phyloP scores from a whole-genome alignment of 30 jellyfish, hydroid and myxozoan genomes.

The Nemopilema nomurai region DNA sequence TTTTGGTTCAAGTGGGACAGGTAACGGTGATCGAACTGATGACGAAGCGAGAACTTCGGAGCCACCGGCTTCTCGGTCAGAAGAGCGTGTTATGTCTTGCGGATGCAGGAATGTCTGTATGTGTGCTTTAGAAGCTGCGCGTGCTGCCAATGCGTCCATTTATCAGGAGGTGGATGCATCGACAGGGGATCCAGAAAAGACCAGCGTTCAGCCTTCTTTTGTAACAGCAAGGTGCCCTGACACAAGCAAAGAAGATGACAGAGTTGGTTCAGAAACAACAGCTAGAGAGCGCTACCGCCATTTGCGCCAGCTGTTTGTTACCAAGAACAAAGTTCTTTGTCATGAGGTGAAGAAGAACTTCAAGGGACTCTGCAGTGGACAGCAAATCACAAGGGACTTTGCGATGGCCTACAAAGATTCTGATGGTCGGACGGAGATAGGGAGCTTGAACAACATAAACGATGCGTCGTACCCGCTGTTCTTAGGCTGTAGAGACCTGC shows the following conservation, averaged over 20 bases:
- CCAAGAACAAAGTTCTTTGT: slow-evolving; percentile 82
- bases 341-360: slow-evolving; percentile 75
- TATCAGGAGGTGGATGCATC: neutral
- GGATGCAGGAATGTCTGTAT: slow-evolving; percentile 37
- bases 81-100: slow-evolving; percentile 35
- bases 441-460: slow-evolving; percentile 7
- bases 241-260: neutral
- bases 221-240: neutral
- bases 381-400: slow-evolving; percentile 28
- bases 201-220: neutral
- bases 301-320: slow-evolving; percentile 79
- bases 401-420: too few relatives aligned
- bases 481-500: slow-evolving; percentile 70
- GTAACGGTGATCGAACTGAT: neutral
- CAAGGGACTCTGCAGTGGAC: slow-evolving; percentile 67
- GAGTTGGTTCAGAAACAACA: neutral
- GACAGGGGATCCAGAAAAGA: neutral
- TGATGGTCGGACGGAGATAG: slow-evolving; percentile 13
- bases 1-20: slow-evolving; percentile 8
- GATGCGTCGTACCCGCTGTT: slow-evolving; percentile 70
- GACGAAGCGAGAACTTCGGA: neutral
- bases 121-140: slow-evolving; percentile 33
- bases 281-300: slow-evolving; percentile 55
- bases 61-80: neutral
- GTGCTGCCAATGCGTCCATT: slow-evolving; percentile 8